Percentiles rank a stretch among this genome's conserved stretches.
Evolutionary conservation across 1,140 invertebrate species (phyloP).

Genomic region (Rhyacophila brunnea): DNA sequence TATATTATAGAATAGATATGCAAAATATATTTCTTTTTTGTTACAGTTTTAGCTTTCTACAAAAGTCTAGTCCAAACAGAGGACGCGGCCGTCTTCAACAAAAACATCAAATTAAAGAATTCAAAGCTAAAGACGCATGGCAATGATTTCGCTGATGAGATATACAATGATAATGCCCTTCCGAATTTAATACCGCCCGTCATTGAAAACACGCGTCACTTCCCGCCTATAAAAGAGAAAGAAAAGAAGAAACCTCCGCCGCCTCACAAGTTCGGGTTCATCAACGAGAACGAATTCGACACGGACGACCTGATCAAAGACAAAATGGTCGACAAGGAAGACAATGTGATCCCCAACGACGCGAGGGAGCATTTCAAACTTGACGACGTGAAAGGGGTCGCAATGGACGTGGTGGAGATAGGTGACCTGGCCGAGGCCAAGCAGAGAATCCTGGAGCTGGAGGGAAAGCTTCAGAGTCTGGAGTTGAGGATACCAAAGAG

Average conservation of each 20-base stretch:
- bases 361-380: conserved; percentile 26
- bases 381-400: conserved; percentile 11
- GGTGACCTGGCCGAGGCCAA: conserved; percentile 61
- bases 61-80: conserved; percentile 28
- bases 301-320: conserved; percentile 22
- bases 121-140: conserved; percentile 16
- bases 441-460: conserved; percentile 63
- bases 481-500: conserved; percentile 75
- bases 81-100: conserved; percentile 8
- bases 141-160: conserved; percentile 26
- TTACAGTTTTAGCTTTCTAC: conserved; percentile 31
- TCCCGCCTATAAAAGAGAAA: conserved; percentile 18
- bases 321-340: conserved; percentile 28
- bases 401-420: conserved; percentile 43
- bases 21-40: conserved; percentile 4
- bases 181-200: not conserved
- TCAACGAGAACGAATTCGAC: conserved; percentile 30
- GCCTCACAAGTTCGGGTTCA: conserved; percentile 28
- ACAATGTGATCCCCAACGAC: conserved; percentile 28
- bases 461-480: conserved; percentile 68
- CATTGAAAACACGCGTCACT: conserved; percentile 4
- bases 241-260: conserved; percentile 9
- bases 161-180: conserved; percentile 15
- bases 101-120: conserved; percentile 16
- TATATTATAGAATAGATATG: too few species aligned